A percentile compares a stretch with the other conserved stretches of the same genome.
Evolutionary conservation across 2,113 vertebrate genomes (phyloP).

Genomic region (Tympanuchus pallidicinctus): DNA sequence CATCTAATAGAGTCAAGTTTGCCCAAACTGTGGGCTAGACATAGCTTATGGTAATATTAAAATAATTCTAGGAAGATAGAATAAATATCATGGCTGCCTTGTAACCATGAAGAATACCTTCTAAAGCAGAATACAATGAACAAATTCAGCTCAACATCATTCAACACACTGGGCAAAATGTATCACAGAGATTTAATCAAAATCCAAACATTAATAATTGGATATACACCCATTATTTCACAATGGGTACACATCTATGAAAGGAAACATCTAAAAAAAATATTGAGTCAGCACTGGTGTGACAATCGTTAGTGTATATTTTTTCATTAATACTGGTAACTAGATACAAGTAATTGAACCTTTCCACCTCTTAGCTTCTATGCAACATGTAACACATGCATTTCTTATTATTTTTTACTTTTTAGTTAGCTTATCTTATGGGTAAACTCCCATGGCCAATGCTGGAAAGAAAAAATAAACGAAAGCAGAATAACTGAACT

Average conservation of each 20-base stretch:
- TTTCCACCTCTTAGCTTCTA: neutral
- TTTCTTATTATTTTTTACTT: neutral
- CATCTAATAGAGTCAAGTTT: neutral
- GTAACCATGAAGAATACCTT: neutral
- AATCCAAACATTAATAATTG: neutral
- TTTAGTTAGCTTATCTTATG: neutral
- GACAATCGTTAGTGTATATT: neutral
- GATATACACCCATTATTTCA: neutral
- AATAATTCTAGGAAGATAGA: neutral
- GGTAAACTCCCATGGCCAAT: neutral
- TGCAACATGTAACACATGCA: neutral
- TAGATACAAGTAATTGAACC: neutral
- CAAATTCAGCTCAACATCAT: neutral
- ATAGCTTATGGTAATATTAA: neutral
- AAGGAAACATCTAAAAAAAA: neutral
- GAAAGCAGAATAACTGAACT: neutral
- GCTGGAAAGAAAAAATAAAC: neutral
- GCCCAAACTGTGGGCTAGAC: neutral
- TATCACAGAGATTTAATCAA: conserved; percentile 4
- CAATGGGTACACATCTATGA: neutral
- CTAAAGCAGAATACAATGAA: neutral
- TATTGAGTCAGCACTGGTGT: neutral
- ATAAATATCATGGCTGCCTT: neutral
- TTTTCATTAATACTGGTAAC: neutral
- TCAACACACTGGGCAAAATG: neutral